These are phyloP conservation scores for Pocillopora verrucosa DNA, from an alignment of 64 coral and sea anemone species.

Conservation along the genomic window DNA sequence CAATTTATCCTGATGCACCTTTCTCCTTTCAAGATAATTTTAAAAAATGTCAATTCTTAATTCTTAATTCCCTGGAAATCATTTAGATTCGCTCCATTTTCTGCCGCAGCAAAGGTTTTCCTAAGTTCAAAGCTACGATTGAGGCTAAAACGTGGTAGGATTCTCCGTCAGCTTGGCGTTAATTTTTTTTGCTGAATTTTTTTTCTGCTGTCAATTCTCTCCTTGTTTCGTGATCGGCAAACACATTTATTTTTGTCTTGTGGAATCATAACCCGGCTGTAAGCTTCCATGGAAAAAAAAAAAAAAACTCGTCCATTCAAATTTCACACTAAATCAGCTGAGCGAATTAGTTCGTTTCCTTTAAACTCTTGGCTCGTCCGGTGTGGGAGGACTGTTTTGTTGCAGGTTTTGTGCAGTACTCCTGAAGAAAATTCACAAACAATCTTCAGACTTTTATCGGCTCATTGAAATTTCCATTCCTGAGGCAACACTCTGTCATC, in stretches of 20 bases:
- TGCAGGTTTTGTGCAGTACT: too few relatives aligned
- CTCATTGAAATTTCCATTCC: not conserved
- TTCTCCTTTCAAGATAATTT: constrained; percentile 27
- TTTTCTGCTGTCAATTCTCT: not conserved
- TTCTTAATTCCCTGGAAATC: not conserved
- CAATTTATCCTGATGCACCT: not conserved
- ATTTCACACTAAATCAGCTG: too few relatives aligned
- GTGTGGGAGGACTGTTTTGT: too few relatives aligned
- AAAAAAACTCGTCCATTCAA: too few relatives aligned
- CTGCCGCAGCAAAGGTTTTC: not conserved
- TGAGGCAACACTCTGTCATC: not conserved
- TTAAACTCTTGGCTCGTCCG: too few relatives aligned
- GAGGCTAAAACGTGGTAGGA: not conserved
- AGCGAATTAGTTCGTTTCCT: too few relatives aligned
- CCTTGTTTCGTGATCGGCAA: not conserved
- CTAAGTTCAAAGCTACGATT: not conserved
- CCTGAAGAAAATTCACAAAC: too few relatives aligned
- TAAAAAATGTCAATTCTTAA: not conserved
- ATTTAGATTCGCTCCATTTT: not conserved
- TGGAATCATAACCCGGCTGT: too few relatives aligned
- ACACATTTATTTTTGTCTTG: too few relatives aligned
- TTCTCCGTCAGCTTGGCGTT: not conserved
- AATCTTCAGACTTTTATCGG: too few relatives aligned
- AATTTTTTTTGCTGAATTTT: not conserved
- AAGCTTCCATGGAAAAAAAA: too few relatives aligned